These are phyloP conservation scores for Paratrypauchen microcephalus DNA, from an alignment of 2,797 vertebrate species.

Conservation along the genomic window DNA sequence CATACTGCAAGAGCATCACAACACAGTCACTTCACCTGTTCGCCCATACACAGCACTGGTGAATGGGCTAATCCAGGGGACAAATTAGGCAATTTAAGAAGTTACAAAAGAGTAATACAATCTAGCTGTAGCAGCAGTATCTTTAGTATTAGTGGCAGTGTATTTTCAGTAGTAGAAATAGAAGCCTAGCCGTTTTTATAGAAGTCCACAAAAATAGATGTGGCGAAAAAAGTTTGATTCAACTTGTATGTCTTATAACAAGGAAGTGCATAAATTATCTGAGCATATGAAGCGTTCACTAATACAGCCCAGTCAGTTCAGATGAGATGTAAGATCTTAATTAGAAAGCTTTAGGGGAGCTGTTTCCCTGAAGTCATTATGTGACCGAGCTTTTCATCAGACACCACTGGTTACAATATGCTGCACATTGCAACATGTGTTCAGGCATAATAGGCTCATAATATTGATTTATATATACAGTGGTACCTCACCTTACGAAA, in stretches of 20 bases:
- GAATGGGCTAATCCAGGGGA: neutral
- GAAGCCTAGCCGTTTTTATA: neutral
- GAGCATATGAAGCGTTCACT: neutral
- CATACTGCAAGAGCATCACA: neutral
- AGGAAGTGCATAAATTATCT: neutral
- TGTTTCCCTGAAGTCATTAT: neutral
- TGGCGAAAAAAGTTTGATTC: neutral
- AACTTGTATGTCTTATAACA: neutral
- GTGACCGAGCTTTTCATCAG: neutral
- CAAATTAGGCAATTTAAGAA: neutral
- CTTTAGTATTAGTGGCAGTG: neutral
- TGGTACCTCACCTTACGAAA: no score
- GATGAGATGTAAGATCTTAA: constrained; percentile 9
- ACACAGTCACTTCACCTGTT: neutral
- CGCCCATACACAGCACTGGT: neutral
- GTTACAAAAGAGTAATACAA: neutral
- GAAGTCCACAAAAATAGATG: neutral
- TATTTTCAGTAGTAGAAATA: neutral
- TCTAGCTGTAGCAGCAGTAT: neutral
- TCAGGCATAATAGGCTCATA: neutral
- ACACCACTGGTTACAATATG: neutral
- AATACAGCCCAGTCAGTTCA: neutral
- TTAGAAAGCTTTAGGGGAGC: constrained; percentile 7
- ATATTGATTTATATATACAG: neutral
- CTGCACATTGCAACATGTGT: constrained; percentile 11